phyloP scores from a whole-genome alignment of 1,140 invertebrate species.

The Dufourea novaeangliae region DNA sequence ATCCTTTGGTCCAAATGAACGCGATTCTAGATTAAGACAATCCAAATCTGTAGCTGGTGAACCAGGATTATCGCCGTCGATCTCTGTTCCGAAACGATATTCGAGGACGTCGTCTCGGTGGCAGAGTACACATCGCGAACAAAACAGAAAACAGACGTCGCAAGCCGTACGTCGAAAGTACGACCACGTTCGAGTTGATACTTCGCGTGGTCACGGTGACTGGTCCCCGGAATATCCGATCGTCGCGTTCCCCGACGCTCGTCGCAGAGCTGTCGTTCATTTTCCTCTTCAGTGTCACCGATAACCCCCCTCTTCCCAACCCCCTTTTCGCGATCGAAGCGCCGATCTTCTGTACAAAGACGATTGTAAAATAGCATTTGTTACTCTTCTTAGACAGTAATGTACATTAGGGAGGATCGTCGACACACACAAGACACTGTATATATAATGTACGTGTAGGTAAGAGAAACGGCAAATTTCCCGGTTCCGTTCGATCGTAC shows the following conservation, averaged over 20 bases:
- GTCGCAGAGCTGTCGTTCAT: neutral
- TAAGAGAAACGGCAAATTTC: conserved; percentile 61
- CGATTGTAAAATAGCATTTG: conserved; percentile 80
- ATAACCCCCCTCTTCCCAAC: neutral
- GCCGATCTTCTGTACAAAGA: conserved; percentile 67
- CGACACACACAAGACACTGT: conserved; percentile 62
- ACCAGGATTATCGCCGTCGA: neutral
- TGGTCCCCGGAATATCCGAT: conserved; percentile 17
- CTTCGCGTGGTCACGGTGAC: neutral
- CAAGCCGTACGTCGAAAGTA: neutral
- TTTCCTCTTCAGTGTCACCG: neutral
- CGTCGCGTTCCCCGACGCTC: neutral
- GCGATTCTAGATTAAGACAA: conserved; percentile 65
- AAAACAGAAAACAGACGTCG: neutral
- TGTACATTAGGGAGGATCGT: conserved; percentile 75
- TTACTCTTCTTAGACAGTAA: conserved; percentile 78
- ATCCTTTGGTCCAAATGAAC: conserved; percentile 47
- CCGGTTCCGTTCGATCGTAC: conserved; percentile 66
- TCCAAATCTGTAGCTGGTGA: conserved; percentile 58
- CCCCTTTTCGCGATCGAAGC: conserved; percentile 18
- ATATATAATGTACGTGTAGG: conserved; percentile 74
- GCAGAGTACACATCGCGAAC: too few species aligned
- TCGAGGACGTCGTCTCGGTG: neutral
- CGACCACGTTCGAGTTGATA: neutral
- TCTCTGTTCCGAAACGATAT: neutral